Evolutionary conservation across 2,113 vertebrate genomes (phyloP), one percentile per base, ranked within the genome.

Genomic region (Nothocercus nigrocapillus): DNA sequence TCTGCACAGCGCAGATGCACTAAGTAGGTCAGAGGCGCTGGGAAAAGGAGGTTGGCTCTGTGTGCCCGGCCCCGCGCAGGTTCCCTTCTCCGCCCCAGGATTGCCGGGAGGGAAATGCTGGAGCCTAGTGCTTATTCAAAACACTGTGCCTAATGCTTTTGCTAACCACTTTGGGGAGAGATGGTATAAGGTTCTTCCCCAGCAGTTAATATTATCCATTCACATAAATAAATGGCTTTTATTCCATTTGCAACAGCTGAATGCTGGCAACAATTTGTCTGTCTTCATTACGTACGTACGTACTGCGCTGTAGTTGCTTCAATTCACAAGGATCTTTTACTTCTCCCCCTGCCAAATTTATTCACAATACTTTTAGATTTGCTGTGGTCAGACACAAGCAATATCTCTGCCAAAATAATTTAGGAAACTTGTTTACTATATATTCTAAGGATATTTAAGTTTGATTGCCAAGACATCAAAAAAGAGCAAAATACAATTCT

Each of bases 21-120:
- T 53, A 5, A 21, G 30, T 16, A 5, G 27, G 11, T 4, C 18
- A 1, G 1, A 11, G 3, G 51, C 7, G 4, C 34, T 2, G 3
- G 38, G 73, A 32, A 51, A 56, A 56, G 15, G 54, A 30, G 54
- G 54, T 17, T 56, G 42, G 2, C 42, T 7, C 49, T 6, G 14
- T 4, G 51, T 1, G 8, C 7, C 1, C 75, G 15, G 66, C 58
- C 22, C 0, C 1, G 38, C 78, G 61, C 54, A 6, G 0, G 49
- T 32, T 72, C 49, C 72, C 27, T 67, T 14, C 68, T 61, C 14
- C 51, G 21, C 40, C 36, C 44, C 56, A 32, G 38, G 30, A 51
- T 27, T 32, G 36, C 24, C 0, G 0, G 8, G 19, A 11, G 13
- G 17, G n/a, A 49, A 44, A 38, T 32, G n/a, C 2, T 47, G 36